Evolutionary conservation across 1,140 invertebrate species (phyloP), one percentile per base, ranked within the genome.

Genomic region (Acromyrmex heyeri): DNA sequence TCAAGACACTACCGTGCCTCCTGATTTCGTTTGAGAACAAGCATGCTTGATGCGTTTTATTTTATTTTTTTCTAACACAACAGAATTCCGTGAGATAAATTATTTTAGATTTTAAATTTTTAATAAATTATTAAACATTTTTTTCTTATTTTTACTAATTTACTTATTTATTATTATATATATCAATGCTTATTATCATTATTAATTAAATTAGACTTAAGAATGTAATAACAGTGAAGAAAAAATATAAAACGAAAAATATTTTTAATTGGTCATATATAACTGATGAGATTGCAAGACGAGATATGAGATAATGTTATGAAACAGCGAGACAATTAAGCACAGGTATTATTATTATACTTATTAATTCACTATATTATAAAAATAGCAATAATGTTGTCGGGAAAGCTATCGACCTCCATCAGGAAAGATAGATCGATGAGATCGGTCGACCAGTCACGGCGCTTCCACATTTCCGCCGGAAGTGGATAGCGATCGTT

Each of bases 401-500:
- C 86, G 73, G 55, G 48, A 57, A 75, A 86, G 55, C 57, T 69
- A 44, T 65, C 70, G 59, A n/a, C 62, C 83, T 87, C 67, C 79
- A 78, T 44, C 86, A 65, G 76, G 65, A 87, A 91, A 83, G 88
- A 90, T 90, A 75, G 77, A 91, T 91, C 86, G 70, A 79, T 76
- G 87, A 86, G 73, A 82, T 67, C 82, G 77, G 30, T 34, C 59
- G 83, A 76, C 67, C 44, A 64, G 89, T 87, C 81, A 81, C 64
- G 72, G 72, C 62, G 88, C 75, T 90, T 81, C 85, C 70, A 86
- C 65, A 86, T 91, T 92, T 92, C 92, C 91, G 91, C 86, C 92
- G 92, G 92, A 93, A 93, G 91, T 89, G 86, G 91, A 92, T 92
- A 92, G 89, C 90, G 67, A 93, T 92, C 92, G 88, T 83, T 83